Conservation (phyloP, 2,797 vertebrate species). For the Spinus olivaceus region DNA sequence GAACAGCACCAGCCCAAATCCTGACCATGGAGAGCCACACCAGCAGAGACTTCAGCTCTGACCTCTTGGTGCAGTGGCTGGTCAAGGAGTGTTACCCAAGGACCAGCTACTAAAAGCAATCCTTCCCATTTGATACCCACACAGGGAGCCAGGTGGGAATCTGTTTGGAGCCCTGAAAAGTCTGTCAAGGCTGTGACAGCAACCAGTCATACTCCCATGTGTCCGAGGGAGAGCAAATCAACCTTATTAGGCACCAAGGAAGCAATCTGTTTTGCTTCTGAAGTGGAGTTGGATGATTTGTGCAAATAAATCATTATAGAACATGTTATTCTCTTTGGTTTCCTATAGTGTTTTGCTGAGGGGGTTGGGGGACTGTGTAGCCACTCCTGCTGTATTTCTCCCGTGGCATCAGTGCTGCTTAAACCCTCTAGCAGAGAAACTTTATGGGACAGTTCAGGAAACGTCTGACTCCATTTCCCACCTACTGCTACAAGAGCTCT, state of each 20-base stretch:
- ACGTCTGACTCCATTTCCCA: not conserved
- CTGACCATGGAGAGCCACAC: not conserved
- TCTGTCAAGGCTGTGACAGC: not conserved
- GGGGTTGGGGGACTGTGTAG: not conserved
- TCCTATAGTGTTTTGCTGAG: not conserved
- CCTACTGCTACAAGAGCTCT: not conserved
- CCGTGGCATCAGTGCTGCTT: not conserved
- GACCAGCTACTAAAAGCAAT: not conserved
- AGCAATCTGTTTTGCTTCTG: not conserved
- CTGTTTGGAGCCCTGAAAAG: not conserved
- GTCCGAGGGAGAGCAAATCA: fast-evolving
- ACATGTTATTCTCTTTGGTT: not conserved
- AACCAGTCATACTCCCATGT: fast-evolving
- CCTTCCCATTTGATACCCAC: not conserved
- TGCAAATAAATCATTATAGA: not conserved
- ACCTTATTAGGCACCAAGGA: not conserved
- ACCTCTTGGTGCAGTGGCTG: not conserved
- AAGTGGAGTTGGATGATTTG: not conserved
- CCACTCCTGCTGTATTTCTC: not conserved
- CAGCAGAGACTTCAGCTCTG: not conserved
- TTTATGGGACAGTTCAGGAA: not conserved
- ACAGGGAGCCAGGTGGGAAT: not conserved
- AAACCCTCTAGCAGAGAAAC: not conserved
- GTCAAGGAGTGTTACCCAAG: not conserved
- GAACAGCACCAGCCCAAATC: fast-evolving